Conservation (phyloP, 2,113 vertebrate genomes). For the Shinisaurus crocodilurus region DNA sequence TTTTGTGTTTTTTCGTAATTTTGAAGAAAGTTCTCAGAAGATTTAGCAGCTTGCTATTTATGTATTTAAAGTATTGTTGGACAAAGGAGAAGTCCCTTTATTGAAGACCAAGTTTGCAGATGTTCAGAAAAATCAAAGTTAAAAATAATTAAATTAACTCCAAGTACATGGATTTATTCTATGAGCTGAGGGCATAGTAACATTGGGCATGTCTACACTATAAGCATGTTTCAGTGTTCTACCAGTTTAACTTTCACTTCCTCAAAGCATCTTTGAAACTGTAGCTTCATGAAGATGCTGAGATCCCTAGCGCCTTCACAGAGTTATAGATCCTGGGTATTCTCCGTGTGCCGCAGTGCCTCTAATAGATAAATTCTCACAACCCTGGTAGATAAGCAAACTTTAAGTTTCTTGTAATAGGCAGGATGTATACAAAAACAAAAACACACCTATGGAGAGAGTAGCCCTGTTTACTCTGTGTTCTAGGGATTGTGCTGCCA, state of each 20-base stretch:
- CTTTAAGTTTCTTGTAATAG: no score
- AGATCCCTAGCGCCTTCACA: not conserved
- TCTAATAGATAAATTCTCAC: not conserved
- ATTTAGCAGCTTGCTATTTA: constrained; percentile 9
- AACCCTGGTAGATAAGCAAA: no score
- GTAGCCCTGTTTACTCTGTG: no score
- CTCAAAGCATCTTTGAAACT: not conserved
- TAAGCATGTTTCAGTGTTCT: not conserved
- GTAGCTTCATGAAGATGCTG: no score
- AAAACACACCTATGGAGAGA: no score
- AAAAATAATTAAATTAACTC: not conserved
- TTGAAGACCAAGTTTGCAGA: not conserved
- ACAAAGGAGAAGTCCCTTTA: constrained; percentile 9
- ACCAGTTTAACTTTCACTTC: not conserved
- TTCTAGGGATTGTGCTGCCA: not conserved
- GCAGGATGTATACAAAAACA: no score
- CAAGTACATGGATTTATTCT: not conserved
- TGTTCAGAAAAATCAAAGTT: not conserved
- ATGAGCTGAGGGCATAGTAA: not conserved
- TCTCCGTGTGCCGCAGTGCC: not conserved
- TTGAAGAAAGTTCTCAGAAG: constrained; percentile 7
- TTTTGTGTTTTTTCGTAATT: not conserved
- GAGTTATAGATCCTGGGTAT: not conserved
- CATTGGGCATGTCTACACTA: no score
- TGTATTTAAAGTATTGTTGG: constrained; percentile 4